Percentiles rank a stretch among this genome's conserved stretches.
Evolutionary conservation across 2,113 vertebrate genomes (phyloP).

Genomic region (Mormyrus lacerda): DNA sequence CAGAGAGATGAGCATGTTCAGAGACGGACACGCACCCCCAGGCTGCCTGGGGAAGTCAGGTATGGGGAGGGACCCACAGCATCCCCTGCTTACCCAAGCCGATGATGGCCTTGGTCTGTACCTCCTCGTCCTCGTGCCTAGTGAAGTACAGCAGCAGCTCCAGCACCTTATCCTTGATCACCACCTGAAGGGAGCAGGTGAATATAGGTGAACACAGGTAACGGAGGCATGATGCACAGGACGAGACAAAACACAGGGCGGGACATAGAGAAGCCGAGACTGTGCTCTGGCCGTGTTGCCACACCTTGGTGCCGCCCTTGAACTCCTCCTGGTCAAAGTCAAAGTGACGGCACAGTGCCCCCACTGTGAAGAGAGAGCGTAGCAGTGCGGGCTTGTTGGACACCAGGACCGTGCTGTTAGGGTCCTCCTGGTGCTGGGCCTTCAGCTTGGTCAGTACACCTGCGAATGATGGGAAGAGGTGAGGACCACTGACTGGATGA

Average conservation of each 20-base stretch:
- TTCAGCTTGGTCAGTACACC: slow-evolving; percentile 93
- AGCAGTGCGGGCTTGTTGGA: slow-evolving; percentile 91
- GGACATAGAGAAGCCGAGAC: neutral
- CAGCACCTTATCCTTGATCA: slow-evolving; percentile 96
- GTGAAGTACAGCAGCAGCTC: slow-evolving; percentile 96
- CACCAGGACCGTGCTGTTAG: slow-evolving; percentile 79
- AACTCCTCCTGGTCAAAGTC: slow-evolving; percentile 96
- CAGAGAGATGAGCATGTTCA: neutral
- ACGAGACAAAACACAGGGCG: neutral
- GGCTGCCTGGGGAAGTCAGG: neutral
- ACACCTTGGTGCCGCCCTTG: slow-evolving; percentile 92
- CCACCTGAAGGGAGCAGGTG: slow-evolving; percentile 62
- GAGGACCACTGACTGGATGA: neutral
- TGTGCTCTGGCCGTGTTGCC: neutral
- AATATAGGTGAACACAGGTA: neutral
- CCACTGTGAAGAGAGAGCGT: slow-evolving; percentile 94
- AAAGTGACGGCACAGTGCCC: slow-evolving; percentile 89
- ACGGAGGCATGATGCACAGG: neutral
- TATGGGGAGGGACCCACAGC: neutral
- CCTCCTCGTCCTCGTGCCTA: slow-evolving; percentile 93
- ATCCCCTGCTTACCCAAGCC: slow-evolving; percentile 72
- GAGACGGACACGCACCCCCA: neutral
- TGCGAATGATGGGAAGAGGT: slow-evolving; percentile 32
- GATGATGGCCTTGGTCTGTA: slow-evolving; percentile 97
- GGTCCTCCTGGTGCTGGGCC: slow-evolving; percentile 87